phyloP scores from a whole-genome alignment of 2,113 vertebrate genomes.

The Parus major region DNA sequence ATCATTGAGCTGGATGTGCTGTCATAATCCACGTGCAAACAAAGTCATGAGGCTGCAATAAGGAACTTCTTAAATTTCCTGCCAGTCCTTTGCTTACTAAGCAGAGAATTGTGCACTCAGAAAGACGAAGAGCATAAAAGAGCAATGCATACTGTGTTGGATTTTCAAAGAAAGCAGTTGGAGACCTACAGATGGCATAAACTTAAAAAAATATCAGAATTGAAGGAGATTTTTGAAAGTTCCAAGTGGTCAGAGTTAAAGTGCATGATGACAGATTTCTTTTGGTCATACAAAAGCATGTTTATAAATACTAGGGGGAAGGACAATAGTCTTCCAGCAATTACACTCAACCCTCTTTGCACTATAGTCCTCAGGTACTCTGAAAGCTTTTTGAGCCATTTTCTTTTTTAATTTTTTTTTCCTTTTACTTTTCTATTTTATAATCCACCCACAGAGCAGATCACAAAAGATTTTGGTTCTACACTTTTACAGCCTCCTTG shows the following conservation, averaged over 20 bases:
- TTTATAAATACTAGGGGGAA: neutral
- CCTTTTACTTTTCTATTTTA: neutral
- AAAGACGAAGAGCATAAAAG: neutral
- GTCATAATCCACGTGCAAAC: neutral
- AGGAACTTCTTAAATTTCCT: neutral
- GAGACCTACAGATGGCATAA: neutral
- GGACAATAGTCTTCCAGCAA: neutral
- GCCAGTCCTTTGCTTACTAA: neutral
- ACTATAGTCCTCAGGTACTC: neutral
- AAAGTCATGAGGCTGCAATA: neutral
- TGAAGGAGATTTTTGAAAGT: neutral
- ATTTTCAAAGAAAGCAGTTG: neutral
- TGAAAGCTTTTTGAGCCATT: neutral
- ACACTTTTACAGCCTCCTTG: neutral
- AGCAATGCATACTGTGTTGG: fast-evolving
- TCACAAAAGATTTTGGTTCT: neutral
- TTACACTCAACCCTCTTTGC: neutral
- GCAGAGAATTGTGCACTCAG: neutral
- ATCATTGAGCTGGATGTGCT: neutral
- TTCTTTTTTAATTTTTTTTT: neutral
- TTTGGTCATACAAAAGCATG: neutral
- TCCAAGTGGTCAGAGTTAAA: neutral
- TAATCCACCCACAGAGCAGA: neutral
- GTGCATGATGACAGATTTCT: neutral
- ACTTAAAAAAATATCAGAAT: neutral